Base-by-base conservation (phyloP, 2,113 vertebrate species). In the Rhombomys opimus region DNA sequence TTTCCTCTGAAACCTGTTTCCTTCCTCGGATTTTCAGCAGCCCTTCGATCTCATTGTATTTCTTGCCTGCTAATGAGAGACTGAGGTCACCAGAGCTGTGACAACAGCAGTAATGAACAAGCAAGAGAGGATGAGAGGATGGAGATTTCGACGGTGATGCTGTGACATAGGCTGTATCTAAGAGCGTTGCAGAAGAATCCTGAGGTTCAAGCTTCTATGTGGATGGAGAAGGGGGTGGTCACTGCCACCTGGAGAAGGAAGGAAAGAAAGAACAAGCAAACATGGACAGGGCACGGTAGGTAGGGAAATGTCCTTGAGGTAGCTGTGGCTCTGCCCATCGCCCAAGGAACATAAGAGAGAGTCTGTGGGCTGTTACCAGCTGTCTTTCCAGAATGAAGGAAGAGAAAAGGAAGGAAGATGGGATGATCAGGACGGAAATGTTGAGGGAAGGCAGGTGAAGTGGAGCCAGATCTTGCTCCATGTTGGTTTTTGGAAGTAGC, bases 21-120 rank as follows among this genome's bases (percentile, higher is more conserved):
- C 30, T 86, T 87, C 68, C 96, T 61, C 25, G 78, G 80, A 68
- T 93, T 89, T 97, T 86, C 89, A 97, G 90, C 59, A 91, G 72
- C 14, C 52, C 82, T 95, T 59, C n/a, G 57, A 93, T 87, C 89
- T 85, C 95, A 90, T 84, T 97, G 91, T 65, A 77, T 73, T 67
- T 77, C 96, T 94, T 73, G 17, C 91, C 52, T 70, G 38, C 20
- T 52, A 63, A 27, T 35, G 63, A 89, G 81, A 94, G 94, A 5
- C 9, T 1, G 63, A 90, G 50, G 88, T 93, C 90, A 61, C 59
- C 41, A 6, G 2, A 68, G 61, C 77, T 91, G 17, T 18, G 52
- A 65, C 78, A 22, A 27, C n/a, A 88, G 85, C 2, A 0, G 25
- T 82, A 57, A 86, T 63, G 81, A 93, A 72, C 2, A 6, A 46